A percentile compares a stretch with the other conserved stretches of the same genome.
Evolutionary conservation across 30 jellyfish, hydroid and myxozoan genomes (phyloP).

Genomic region (Pseudorhiza aurosa): DNA sequence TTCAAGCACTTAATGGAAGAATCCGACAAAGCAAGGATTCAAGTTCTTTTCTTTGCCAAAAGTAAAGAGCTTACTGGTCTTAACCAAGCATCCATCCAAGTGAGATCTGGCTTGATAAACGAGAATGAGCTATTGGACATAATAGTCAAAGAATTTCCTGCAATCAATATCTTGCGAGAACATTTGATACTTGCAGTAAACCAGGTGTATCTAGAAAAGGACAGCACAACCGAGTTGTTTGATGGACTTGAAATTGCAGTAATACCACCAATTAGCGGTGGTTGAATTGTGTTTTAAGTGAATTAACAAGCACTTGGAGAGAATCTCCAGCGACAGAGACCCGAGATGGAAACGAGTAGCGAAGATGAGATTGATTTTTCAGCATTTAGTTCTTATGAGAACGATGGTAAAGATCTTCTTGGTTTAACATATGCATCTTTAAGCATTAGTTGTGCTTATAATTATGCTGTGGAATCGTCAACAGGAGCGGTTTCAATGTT

Average conservation of each 20-base stretch:
- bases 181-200: conserved; percentile 68
- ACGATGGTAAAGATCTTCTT: conserved; percentile 10
- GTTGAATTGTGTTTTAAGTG: conserved; percentile 16
- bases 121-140: conserved; percentile 43
- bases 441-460: conserved; percentile 44
- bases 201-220: conserved; percentile 57
- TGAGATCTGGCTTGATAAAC: background rate
- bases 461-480: conserved; percentile 48
- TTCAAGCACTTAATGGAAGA: conserved; percentile 32
- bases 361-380: background rate
- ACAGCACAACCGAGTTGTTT: conserved; percentile 3
- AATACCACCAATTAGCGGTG: conserved; percentile 98
- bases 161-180: conserved; percentile 24
- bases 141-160: conserved; percentile 53
- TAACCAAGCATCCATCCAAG: conserved; percentile 6
- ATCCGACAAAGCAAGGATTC: conserved; percentile 27
- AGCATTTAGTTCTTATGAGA: background rate
- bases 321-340: background rate
- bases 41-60: conserved; percentile 85
- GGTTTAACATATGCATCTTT: conserved; percentile 44
- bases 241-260: conserved; percentile 86
- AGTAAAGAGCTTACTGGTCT: conserved; percentile 71
- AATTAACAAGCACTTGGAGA: too few relatives aligned
- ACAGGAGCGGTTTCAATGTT: conserved; percentile 90
- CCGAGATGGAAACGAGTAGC: background rate